A percentile compares a stretch with the other conserved stretches of the same genome.
phyloP scores from a whole-genome alignment of 2,797 vertebrate genomes.

The Mallotus villosus region DNA sequence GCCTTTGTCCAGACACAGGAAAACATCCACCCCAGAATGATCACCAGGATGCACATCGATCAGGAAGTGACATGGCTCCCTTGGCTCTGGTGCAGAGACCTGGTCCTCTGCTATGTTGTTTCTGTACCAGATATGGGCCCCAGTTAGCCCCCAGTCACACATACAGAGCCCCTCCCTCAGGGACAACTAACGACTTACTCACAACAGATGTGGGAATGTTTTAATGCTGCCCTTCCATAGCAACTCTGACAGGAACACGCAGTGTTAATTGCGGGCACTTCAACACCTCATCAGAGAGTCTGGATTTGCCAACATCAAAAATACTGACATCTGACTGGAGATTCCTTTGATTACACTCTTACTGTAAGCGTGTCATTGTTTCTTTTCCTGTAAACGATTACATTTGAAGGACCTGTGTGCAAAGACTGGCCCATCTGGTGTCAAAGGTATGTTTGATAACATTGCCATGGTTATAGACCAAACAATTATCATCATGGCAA shows the following conservation, averaged over 20 bases:
- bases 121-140: constrained; percentile 4
- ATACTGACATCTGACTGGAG: constrained; percentile 21
- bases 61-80: constrained; percentile 27
- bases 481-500: constrained; percentile 57
- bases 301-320: constrained; percentile 15
- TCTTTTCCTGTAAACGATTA: background rate
- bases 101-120: constrained; percentile 7
- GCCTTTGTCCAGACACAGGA: background rate
- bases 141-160: constrained; percentile 20
- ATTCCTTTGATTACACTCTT: constrained; percentile 20
- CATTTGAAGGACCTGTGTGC: constrained; percentile 9
- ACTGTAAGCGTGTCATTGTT: background rate
- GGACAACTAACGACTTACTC: constrained; percentile 35
- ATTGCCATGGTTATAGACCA: constrained; percentile 59
- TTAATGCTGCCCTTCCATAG: constrained; percentile 38
- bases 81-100: background rate
- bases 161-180: constrained; percentile 23
- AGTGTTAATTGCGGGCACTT: constrained; percentile 29
- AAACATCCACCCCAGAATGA: background rate
- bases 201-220: constrained; percentile 59
- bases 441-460: constrained; percentile 53
- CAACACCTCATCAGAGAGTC: constrained; percentile 33
- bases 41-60: constrained; percentile 32
- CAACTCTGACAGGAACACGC: constrained; percentile 24
- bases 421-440: constrained; percentile 36